Evolutionary conservation across 1,140 invertebrate species (phyloP).

Genomic region (Magallana ariakensis): DNA sequence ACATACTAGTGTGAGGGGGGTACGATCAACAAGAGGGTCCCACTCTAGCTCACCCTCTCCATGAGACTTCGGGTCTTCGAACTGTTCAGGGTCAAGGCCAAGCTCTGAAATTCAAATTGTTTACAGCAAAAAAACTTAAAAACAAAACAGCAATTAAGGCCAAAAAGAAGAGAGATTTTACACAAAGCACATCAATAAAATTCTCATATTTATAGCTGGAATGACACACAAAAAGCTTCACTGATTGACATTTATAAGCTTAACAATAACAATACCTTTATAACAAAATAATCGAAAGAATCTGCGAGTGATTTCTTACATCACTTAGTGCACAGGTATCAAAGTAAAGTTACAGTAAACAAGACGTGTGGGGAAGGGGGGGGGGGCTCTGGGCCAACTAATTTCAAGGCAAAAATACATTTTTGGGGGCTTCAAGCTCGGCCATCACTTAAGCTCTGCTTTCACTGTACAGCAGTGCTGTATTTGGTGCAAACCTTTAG

Average conservation of each 20-base stretch:
- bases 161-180: no score
- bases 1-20: conserved; percentile 63
- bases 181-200: background rate
- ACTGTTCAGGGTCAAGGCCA: conserved; percentile 47
- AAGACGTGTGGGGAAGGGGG: no score
- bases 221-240: background rate
- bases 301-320: background rate
- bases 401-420: background rate
- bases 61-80: conserved; percentile 43
- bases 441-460: no score
- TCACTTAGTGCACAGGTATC: background rate
- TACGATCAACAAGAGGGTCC: conserved; percentile 59
- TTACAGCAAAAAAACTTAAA: background rate
- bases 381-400: no score
- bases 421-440: no score
- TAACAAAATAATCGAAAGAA: no score
- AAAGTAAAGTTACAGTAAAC: no score
- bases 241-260: background rate
- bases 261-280: background rate
- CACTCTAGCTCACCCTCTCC: conserved; percentile 62
- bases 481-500: conserved; percentile 57
- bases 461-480: background rate
- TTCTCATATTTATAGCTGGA: background rate
- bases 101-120: conserved; percentile 39
- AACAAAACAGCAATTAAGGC: background rate